Evolutionary conservation across 2,113 vertebrate genomes (phyloP), one percentile per base, ranked within the genome.

Genomic region (Cepphus grylle): DNA sequence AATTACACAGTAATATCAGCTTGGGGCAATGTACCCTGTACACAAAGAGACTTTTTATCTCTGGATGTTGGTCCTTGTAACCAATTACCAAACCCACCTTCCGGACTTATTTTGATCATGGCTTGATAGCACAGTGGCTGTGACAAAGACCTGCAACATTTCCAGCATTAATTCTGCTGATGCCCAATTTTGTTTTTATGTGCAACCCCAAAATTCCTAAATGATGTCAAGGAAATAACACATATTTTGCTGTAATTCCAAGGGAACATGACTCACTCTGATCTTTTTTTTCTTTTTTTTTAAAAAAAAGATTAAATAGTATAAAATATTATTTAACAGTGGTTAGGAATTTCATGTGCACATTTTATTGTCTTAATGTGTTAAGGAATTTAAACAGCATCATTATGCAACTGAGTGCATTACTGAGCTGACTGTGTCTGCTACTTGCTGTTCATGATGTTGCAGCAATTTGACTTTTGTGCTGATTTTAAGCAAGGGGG

Each of bases 21-120:
- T 96, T 65, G 73, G 83, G 93, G 90, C 90, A 91, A 96, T 91
- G 63, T 81, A 65, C n/a, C 38, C 72, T 86, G 43, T 40, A 88
- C 43, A 70, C 76, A 93, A 67, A 78, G 66, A 88, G 82, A 81
- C 38, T 93, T 84, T 81, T 86, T 88, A 61, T 90, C 82, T 94
- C 50, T 40, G 40, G 42, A 91, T 85, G 65, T 91, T 93, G 49
- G 18, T 93, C 38, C 45, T 88, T 79, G 69, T 87, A 65, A 36
- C 88, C 90, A 96, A 94, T 96, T 95, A 96, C 63, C 70, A 91
- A 92, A 89, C 17, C 83, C 45, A 91, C 92, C 76, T 88, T 88
- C 73, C 40, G 73, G 86, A 70, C 49, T 96, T 91, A 86, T 92
- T 96, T 94, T 93, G 86, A 17, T 81, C 78, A 87, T 69, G 34